Evolutionary conservation across 2,888 invertebrate species (phyloP), one percentile per base, ranked within the genome.

Genomic region (Venusia cambrica): DNA sequence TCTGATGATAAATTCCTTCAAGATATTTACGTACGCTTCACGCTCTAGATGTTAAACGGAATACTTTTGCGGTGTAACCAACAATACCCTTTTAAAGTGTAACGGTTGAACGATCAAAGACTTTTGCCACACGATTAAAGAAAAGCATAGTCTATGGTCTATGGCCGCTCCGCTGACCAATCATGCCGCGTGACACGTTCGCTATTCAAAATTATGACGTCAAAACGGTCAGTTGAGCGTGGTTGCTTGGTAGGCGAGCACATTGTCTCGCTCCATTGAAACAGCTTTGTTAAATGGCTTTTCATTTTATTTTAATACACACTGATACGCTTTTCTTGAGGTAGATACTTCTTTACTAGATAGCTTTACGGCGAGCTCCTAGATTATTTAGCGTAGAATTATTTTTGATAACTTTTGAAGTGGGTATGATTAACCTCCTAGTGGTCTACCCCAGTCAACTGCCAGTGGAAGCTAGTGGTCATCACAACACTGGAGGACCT

Each of bases 81-180:
- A 15, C 17, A 11, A 15, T 27, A 61, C 22, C 74, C 77, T 75
- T 75, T 65, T 61, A 64, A 61, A 63, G 12, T 38, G 51, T 71
- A 31, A 63, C 50, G 73, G 51, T 51, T 62, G 48, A 54, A 48
- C 46, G 75, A 78, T 80, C 79, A 80, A 79, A 78, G 75, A 30
- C 45, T 20, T 37, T 41, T 40, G 57, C 57, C 51, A 60, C 58
- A 58, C 69, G 61, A 64, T 65, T 64, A 71, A 63, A 61, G 62
- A 67, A 50, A 58, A n/a, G n/a, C n/a, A 59, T 67, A 70, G 72
- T 70, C 73, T 60, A 62, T 78, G 76, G 69, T 69, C 72, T 73
- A 59, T 72, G 73, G 66, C 40, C 64, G 48, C 55, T 46, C 62
- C 58, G 53, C 61, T 73, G 76, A 70, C 74, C 76, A 73, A 73